Evolutionary conservation across 2,888 invertebrate genomes (phyloP), one percentile per base, ranked within the genome.

Genomic region (Teleiodes luculella): DNA sequence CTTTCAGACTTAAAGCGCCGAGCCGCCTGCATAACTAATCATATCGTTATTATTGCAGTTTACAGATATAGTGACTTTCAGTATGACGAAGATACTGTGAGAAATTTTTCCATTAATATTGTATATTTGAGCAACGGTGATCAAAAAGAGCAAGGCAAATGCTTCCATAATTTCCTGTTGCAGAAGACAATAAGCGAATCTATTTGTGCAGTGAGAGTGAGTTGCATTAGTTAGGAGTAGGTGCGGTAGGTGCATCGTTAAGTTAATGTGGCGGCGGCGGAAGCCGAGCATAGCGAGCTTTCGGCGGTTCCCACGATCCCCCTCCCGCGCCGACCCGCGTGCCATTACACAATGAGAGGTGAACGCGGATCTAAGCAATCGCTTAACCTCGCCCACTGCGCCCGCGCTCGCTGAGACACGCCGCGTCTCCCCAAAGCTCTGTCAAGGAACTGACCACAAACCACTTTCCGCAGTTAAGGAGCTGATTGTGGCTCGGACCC

Each of bases 281-380:
- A 88, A 88, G 87, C 87, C 80, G 80, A 70, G 74, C 78, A 78
- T 76, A 73, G 77, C 80, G 78, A 86, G 88, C 87, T 88, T 88
- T 88, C 86, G 88, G 88, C 71, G 85, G 84, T 88, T 88, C 88
- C 88, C 88, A 88, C 88, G 87, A 75, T 71, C 62, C 68, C 71
- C 68, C 78, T 73, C 63, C 64, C 67, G 51, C 68, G n/a, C 59
- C 55, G 51, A 54, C 30, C 24, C 56, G 46, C 57, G 72, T 61
- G 72, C 74, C 74, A 79, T 89, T 89, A 86, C 88, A 89, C 88
- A 89, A 88, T 87, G 82, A 85, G 81, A 87, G 86, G 87, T 86
- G 87, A 88, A 88, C 88, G 86, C 87, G 88, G 88, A 88, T 89
- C 88, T 88, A 87, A 86, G 86, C 88, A 88, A 87, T 86, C 87